A percentile compares a stretch with the other conserved stretches of the same genome.
Evolutionary conservation across 2,797 vertebrate species (phyloP).

Genomic region (Octomys mimax): DNA sequence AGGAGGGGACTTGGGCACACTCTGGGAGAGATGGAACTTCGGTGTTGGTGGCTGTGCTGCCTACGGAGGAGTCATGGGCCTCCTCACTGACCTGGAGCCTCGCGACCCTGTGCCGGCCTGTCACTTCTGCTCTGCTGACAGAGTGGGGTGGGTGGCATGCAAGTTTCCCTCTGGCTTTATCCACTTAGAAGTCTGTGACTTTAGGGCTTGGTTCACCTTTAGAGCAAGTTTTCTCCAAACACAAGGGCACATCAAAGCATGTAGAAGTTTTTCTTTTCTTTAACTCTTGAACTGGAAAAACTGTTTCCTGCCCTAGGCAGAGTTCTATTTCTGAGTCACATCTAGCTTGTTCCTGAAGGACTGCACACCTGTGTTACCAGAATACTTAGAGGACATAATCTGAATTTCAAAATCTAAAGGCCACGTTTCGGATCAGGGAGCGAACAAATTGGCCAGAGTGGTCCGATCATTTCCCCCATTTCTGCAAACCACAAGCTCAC

Average conservation of each 20-base stretch:
- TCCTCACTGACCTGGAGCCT: neutral
- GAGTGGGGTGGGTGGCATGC: neutral
- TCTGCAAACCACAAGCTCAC: neutral
- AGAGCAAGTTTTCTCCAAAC: neutral
- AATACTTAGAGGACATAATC: slow-evolving; percentile 49
- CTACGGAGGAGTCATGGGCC: neutral
- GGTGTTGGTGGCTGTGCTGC: too few species aligned
- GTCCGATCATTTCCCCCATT: neutral
- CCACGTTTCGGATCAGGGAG: neutral
- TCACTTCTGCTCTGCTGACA: neutral
- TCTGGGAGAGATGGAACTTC: neutral
- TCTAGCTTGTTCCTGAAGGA: slow-evolving; percentile 15
- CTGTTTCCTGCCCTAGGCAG: neutral
- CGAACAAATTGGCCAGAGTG: neutral
- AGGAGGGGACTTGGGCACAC: neutral
- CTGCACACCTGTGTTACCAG: slow-evolving; percentile 33
- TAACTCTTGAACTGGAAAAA: neutral
- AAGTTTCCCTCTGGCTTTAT: neutral
- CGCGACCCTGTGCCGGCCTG: accelerated
- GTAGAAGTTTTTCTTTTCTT: neutral
- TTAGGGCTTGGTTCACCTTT: neutral
- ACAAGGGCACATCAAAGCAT: too few species aligned
- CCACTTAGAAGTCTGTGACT: neutral
- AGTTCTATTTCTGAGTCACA: slow-evolving; percentile 31
- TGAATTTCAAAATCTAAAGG: slow-evolving; percentile 33